Conservation (phyloP, 2,113 vertebrate genomes). For the Tympanuchus pallidicinctus region DNA sequence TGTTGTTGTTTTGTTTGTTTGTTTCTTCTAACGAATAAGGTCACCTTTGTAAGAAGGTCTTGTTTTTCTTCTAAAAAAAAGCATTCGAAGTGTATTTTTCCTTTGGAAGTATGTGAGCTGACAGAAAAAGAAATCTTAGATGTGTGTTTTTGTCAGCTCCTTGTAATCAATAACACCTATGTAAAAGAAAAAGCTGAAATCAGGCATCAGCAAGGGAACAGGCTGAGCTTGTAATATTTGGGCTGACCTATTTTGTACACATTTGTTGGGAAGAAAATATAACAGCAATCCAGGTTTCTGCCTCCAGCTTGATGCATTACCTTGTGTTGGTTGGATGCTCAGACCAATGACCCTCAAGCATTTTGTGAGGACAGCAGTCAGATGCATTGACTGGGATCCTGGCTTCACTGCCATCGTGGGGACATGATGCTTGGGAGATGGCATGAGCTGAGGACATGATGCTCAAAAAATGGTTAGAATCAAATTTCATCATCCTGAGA, state of each 20-base stretch:
- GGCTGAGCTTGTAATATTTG: background rate
- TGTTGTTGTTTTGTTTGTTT: background rate
- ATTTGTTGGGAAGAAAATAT: background rate
- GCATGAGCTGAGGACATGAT: background rate
- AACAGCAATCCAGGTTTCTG: background rate
- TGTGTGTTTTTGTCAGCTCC: background rate
- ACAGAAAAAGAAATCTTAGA: background rate
- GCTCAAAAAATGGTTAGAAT: background rate
- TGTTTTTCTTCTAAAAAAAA: background rate
- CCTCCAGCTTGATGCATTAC: background rate
- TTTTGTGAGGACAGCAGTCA: fast-evolving
- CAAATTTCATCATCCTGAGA: background rate
- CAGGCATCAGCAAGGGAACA: slow-evolving; percentile 11
- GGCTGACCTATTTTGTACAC: background rate
- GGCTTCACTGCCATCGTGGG: background rate
- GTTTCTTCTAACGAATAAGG: background rate
- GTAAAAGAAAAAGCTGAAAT: background rate
- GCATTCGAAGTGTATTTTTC: background rate
- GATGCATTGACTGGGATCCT: background rate
- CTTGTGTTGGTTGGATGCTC: background rate
- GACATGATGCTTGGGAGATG: background rate
- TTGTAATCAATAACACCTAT: background rate
- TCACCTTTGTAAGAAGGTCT: background rate
- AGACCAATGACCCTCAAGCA: fast-evolving
- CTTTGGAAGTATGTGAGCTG: background rate